These are phyloP conservation scores for Zaprionus africanus DNA, from an alignment of 1,140 invertebrate genomes.

Conservation along the genomic window DNA sequence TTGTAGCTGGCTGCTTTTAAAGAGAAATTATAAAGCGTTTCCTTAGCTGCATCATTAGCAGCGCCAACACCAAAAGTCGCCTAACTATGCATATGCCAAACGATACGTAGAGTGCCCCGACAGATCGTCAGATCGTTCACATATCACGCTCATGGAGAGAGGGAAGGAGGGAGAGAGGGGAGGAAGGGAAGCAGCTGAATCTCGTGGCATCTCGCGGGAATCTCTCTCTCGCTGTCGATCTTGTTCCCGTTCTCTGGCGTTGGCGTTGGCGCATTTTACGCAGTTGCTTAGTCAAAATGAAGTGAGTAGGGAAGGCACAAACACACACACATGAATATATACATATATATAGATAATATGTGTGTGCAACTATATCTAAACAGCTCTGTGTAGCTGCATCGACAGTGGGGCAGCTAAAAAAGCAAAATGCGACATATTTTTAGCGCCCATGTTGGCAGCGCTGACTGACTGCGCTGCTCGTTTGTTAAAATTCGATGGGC, in stretches of 20 bases:
- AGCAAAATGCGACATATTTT: constrained; percentile 50
- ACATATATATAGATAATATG: constrained; percentile 12
- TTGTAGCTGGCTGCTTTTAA: constrained; percentile 63
- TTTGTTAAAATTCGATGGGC: constrained; percentile 83
- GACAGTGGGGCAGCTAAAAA: constrained; percentile 50
- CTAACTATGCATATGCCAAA: constrained; percentile 68
- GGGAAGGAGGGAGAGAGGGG: not conserved
- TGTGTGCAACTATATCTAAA: constrained; percentile 38
- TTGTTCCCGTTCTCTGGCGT: constrained; percentile 39
- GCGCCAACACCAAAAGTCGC: constrained; percentile 82
- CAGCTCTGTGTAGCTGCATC: constrained; percentile 43
- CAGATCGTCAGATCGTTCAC: constrained; percentile 33
- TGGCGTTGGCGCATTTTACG: constrained; percentile 79
- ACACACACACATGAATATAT: constrained; percentile 8
- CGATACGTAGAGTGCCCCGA: constrained; percentile 41
- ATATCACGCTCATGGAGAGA: not conserved
- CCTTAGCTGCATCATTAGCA: constrained; percentile 83
- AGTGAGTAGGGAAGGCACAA: constrained; percentile 36
- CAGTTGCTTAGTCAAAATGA: constrained; percentile 76
- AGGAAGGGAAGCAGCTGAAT: too few species aligned
- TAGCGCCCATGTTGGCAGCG: constrained; percentile 50
- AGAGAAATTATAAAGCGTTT: constrained; percentile 83
- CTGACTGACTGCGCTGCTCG: constrained; percentile 47
- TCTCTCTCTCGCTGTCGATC: constrained; percentile 20
- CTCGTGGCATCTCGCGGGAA: not conserved